These are phyloP conservation scores for Danaus melanippus DNA, from an alignment of 1,140 invertebrate species.

Conservation along the genomic window DNA sequence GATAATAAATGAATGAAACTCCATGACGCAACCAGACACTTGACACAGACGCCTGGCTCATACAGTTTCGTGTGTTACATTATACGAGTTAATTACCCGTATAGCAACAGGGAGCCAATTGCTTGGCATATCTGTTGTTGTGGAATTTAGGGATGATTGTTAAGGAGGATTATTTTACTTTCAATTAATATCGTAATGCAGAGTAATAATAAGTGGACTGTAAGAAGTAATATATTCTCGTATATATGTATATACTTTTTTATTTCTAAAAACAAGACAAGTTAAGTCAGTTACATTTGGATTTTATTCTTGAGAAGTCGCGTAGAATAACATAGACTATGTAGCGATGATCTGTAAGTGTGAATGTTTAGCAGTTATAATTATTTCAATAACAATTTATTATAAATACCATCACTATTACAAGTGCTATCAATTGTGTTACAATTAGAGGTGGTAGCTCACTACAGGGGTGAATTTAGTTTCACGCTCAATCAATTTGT, in stretches of 20 bases:
- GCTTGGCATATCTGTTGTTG: constrained; percentile 36
- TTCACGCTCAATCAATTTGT: constrained; percentile 70
- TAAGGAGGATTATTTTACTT: neutral
- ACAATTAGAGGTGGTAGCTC: constrained; percentile 52
- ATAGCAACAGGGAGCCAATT: constrained; percentile 55
- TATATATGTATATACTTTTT: no score
- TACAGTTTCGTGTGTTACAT: constrained; percentile 18
- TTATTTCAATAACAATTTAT: constrained; percentile 17
- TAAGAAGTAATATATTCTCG: no score
- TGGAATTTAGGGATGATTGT: neutral
- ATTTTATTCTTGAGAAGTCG: no score
- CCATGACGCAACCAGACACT: constrained; percentile 17
- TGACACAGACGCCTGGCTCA: constrained; percentile 34
- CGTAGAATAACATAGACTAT: no score
- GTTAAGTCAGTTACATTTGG: no score
- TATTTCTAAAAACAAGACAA: no score
- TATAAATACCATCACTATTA: constrained; percentile 26
- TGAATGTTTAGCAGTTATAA: no score
- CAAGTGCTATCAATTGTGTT: constrained; percentile 57
- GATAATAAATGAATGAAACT: neutral
- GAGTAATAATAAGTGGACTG: no score
- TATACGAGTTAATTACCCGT: constrained; percentile 57
- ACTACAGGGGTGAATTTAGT: constrained; percentile 65
- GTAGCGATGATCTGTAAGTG: no score
- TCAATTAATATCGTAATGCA: no score